Evolutionary conservation across 2,797 vertebrate genomes (phyloP).

Genomic region (Phylloscopus collybita): DNA sequence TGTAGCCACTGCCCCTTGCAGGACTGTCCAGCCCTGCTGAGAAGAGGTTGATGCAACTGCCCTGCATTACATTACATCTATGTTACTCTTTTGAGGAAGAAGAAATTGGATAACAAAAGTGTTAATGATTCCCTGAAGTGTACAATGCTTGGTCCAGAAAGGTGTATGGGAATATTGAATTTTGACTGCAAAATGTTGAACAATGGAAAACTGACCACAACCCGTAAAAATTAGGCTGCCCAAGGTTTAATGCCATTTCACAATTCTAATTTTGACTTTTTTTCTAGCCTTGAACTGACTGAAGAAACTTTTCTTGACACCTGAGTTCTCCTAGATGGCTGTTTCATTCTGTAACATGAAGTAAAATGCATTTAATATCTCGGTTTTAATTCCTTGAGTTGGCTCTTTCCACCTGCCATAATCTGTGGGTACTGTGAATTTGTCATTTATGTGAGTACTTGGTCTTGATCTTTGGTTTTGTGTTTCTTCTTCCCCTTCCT

Average conservation of each 20-base stretch:
- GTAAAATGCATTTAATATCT: not conserved
- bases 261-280: not conserved
- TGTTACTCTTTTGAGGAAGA: not conserved
- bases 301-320: not conserved
- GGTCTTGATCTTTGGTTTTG: conserved; percentile 11
- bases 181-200: not conserved
- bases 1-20: not conserved
- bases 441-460: not conserved
- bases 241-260: not conserved
- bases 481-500: not conserved
- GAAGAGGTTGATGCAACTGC: not conserved
- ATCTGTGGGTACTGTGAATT: not conserved
- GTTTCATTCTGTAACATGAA: not conserved
- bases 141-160: not conserved
- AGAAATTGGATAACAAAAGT: not conserved
- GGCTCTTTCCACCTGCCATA: not conserved
- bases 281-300: not conserved
- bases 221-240: not conserved
- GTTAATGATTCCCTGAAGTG: not conserved
- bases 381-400: not conserved
- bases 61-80: not conserved
- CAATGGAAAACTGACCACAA: not conserved
- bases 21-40: not conserved
- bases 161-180: not conserved
- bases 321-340: not conserved